Conservation (phyloP, 1,140 invertebrate genomes). For the Telenomus remus region DNA sequence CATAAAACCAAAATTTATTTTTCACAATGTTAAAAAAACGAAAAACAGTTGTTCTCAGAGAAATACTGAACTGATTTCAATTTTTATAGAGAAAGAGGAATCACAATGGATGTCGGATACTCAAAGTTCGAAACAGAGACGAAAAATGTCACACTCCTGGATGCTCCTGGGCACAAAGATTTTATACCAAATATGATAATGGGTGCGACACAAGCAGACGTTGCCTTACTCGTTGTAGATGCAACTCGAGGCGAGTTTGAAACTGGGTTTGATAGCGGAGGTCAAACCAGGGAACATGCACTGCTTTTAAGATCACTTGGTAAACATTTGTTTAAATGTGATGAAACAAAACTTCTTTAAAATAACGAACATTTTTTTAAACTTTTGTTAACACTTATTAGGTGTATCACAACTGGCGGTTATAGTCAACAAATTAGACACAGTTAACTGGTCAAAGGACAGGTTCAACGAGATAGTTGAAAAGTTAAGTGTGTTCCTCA, state of each 20-base stretch:
- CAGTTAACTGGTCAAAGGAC: conserved; percentile 97
- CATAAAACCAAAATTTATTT: background rate
- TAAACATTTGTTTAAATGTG: conserved; percentile 36
- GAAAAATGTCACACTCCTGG: conserved; percentile 90
- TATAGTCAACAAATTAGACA: conserved; percentile 94
- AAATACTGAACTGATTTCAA: background rate
- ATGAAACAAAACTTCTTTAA: too few relatives aligned
- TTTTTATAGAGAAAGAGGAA: conserved; percentile 81
- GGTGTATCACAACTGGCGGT: conserved; percentile 71
- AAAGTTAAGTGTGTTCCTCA: conserved; percentile 92
- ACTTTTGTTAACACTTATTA: conserved; percentile 15
- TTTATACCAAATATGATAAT: conserved; percentile 99
- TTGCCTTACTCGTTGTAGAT: conserved; percentile 96
- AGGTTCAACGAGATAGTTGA: conserved; percentile 90
- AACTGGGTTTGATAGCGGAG: conserved; percentile 97
- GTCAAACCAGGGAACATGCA: conserved; percentile 98
- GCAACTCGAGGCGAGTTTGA: conserved; percentile 98
- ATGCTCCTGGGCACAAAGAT: conserved; percentile 98
- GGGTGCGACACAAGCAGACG: conserved; percentile 97
- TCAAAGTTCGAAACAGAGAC: conserved; percentile 94
- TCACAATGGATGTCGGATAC: conserved; percentile 98
- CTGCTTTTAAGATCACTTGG: conserved; percentile 93
- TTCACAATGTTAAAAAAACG: too few relatives aligned
- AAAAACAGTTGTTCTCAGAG: too few relatives aligned
- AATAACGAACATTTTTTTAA: background rate